Evolutionary conservation across 2,113 vertebrate genomes (phyloP).

Genomic region (Rattus norvegicus): GRCr8 NC_086034.1:30556001-30556500

Average conservation of each 20-base stretch:
- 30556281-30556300: constrained; percentile 53
- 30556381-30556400: neutral
- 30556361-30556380: constrained; percentile 37
- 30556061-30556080: no score
- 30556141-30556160: no score
- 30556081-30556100: no score
- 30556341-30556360: neutral
- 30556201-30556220: no score
- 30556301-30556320: constrained; percentile 8
- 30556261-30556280: constrained; percentile 47
- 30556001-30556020: no score
- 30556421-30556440: constrained; percentile 38
- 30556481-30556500: constrained; percentile 41
- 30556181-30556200: no score
- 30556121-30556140: no score
- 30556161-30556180: no score
- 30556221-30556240: no score
- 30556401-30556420: constrained; percentile 23
- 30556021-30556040: no score
- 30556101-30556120: no score
- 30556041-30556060: no score
- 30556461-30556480: neutral
- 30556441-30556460: constrained; percentile 31
- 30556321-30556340: neutral
- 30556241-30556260: neutral